Evolutionary conservation across 2,888 invertebrate species (phyloP), one percentile per base, ranked within the genome.

Genomic region (Molorchus minor): DNA sequence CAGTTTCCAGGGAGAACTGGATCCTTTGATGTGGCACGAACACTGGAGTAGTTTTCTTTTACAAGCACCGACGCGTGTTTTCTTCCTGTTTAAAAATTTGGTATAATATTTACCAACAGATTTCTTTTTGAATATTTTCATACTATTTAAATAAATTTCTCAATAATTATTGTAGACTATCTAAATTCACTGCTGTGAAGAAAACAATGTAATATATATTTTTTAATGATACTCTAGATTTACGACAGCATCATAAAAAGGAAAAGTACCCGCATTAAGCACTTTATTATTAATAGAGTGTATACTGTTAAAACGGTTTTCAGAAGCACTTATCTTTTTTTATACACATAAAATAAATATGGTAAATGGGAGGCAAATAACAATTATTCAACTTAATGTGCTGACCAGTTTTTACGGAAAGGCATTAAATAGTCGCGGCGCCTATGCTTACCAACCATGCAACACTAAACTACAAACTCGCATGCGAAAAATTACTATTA

Each of bases 381-480:
- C 62, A 65, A 65, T 65, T 65, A 65, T 61, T 65, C 60, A 65
- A 60, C 52, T 65, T 65, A 65, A 62, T 65, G 62, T 55, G 45
- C 61, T 61, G 61, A 58, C 60, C 38, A 43, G 58, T 64, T 64
- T 64, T 62, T 63, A 56, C 40, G 38, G 46, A 52, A 57, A 53
- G 57, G 20, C 56, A 49, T 17, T 59, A 59, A 63, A 54, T 60
- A 57, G 44, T 46, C 19, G 59, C 56, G 63, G 63, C 63, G 63
- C 63, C 63, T 60, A 36, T 60, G 56, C 47, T 36, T 55, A 44
- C 62, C 40, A 52, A 62, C 56, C 51, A 43, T 51, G 56, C 51
- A 51, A 51, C 46, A 36, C 53, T 43, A 55, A 56, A 45, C 53
- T 35, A 47, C 25, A 38, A 47, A 40, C 46, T 54, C 52, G 35